Base-by-base conservation (phyloP, 1,140 invertebrate species). In the Druon quercuslanigerum region DNA sequence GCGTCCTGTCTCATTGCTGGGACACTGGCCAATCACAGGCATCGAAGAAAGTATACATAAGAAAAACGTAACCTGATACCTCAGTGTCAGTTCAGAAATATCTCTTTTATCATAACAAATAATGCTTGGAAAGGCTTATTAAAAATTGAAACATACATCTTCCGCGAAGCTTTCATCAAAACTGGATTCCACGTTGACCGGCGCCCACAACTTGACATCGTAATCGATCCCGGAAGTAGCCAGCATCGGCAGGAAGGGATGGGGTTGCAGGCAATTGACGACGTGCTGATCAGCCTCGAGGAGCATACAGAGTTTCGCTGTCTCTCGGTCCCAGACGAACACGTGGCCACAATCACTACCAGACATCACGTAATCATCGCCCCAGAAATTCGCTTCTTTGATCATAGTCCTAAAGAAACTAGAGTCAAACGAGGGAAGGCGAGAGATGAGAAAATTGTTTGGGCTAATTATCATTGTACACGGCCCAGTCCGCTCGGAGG, bases 141-240 rank as follows among this genome's bases (percentile, higher is more conserved):
- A 0, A 46, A 46, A 46, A 46, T 46, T 46, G 8, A 46, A 19
- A 82, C 92, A 89, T 92, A 97, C 96, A 92, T 95, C 94, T 79
- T 94, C 92, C 0, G 96, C 95, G 82, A 93, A 92, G 71, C 91
- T 91, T n/a, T 90, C 88, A 88, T 96, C 93, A 90, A 96, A 97
- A 17, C 79, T 90, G 0, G 91, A 85, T 71, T 94, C 92, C 9
- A 93, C 91, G 75, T 89, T 89, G 14, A 93, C 87, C 1, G 97
- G 97, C 4, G 95, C 93, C 96, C 96, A 98, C 0, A 98, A 88
- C 90, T 98, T 98, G 11, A 98, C 93, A 87, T 98, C 96, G 89
- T 98, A 96, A 87, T 98, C 97, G 76, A 98, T 97, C 11, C 97
- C 97, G 78, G 96, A 97, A 9, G 96, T 96, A 0, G 96, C 96